Evolutionary conservation across 2,797 vertebrate species (phyloP).

Genomic region (Phataginus tetradactyla): DNA sequence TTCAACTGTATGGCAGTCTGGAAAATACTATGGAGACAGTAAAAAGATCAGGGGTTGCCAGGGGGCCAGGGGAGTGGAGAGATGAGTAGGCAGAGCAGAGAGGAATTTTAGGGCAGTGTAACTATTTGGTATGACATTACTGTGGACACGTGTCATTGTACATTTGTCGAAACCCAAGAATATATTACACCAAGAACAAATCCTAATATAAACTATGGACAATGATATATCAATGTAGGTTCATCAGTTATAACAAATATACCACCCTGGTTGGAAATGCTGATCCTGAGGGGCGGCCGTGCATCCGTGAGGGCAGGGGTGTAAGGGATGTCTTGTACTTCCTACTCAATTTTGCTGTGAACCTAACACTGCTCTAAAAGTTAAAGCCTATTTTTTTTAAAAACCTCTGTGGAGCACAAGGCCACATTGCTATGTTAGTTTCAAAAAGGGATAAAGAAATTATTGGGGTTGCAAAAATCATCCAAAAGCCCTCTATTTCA

Average conservation of each 20-base stretch:
- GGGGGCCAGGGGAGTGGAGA: neutral
- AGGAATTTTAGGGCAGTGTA: neutral
- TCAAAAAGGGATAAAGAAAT: neutral
- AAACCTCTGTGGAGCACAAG: neutral
- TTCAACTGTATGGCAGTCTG: neutral
- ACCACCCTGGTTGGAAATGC: neutral
- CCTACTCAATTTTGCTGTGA: neutral
- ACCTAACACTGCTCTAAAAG: constrained; percentile 3
- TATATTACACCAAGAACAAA: neutral
- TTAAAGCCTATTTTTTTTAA: neutral
- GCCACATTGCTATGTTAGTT: neutral
- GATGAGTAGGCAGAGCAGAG: neutral
- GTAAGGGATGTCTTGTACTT: neutral
- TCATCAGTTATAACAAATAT: neutral
- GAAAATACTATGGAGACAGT: neutral
- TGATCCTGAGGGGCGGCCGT: neutral
- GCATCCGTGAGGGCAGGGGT: neutral
- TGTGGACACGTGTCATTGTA: neutral
- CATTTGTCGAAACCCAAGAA: neutral
- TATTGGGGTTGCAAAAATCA: neutral
- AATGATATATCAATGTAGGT: neutral
- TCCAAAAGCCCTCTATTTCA: neutral
- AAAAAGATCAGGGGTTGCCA: neutral
- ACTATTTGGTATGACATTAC: neutral
- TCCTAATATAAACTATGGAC: neutral